A percentile compares a stretch with the other conserved stretches of the same genome.
Evolutionary conservation across 2,797 vertebrate species (phyloP).

Genomic region (Gallinago solitaria): DNA sequence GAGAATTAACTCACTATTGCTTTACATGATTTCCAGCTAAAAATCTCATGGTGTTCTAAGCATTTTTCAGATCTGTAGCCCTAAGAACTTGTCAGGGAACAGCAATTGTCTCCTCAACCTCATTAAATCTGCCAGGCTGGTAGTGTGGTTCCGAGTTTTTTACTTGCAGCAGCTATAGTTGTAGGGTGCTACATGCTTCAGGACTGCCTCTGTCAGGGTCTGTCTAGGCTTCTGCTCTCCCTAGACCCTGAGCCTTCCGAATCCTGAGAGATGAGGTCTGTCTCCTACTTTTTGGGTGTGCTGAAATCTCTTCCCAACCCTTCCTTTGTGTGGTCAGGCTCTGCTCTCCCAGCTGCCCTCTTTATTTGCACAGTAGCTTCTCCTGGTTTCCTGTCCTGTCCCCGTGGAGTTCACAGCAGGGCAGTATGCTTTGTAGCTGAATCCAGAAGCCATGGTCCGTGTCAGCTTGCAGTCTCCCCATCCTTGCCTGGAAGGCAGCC

Average conservation of each 20-base stretch:
- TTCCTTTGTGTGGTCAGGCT: conserved; percentile 11
- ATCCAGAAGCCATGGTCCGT: conserved; percentile 42
- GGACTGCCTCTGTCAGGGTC: neutral
- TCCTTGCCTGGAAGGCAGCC: conserved; percentile 66
- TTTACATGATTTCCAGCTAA: neutral
- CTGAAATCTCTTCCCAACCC: neutral
- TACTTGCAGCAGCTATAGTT: neutral
- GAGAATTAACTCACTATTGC: neutral
- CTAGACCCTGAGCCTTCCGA: neutral
- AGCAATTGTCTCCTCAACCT: neutral
- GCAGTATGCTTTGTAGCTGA: conserved; percentile 41
- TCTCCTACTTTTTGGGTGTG: neutral
- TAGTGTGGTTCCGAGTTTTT: neutral
- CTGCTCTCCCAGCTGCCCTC: conserved; percentile 12
- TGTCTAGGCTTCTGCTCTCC: neutral
- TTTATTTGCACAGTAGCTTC: conserved; percentile 50
- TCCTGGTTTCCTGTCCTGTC: conserved; percentile 46
- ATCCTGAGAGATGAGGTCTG: neutral
- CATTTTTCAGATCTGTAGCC: neutral
- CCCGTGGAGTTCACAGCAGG: conserved; percentile 1
- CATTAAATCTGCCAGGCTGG: neutral
- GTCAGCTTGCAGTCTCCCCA: conserved; percentile 35
- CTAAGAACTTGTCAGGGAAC: neutral
- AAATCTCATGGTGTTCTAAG: neutral
- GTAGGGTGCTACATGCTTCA: neutral